These are phyloP conservation scores for Drosophila anomalata DNA, from an alignment of 2,888 invertebrate genomes.

Conservation along the genomic window DNA sequence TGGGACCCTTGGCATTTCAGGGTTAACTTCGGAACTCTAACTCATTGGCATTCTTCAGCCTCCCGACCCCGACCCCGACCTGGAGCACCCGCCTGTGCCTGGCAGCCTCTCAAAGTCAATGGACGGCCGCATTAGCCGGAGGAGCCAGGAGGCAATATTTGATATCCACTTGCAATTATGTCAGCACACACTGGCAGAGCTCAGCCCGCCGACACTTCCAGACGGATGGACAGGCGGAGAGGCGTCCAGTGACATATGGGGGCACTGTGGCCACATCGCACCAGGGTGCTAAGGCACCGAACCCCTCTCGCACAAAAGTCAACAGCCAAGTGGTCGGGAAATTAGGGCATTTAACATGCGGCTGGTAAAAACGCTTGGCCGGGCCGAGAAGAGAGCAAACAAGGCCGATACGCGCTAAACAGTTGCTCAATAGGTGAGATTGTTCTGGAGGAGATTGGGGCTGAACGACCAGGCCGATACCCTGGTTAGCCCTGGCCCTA, in stretches of 20 bases:
- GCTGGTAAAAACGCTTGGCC: slow-evolving; percentile 36
- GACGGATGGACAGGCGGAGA: slow-evolving; percentile 2
- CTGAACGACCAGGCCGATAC: not conserved
- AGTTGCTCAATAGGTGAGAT: slow-evolving; percentile 11
- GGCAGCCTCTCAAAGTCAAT: slow-evolving; percentile 33
- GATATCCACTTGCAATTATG: slow-evolving; percentile 40
- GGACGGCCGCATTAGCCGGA: slow-evolving; percentile 18
- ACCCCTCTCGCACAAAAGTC: slow-evolving; percentile 20
- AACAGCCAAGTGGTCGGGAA: slow-evolving; percentile 44
- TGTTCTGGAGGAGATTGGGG: not conserved
- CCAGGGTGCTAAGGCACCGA: slow-evolving; percentile 59
- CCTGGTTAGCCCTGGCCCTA: not conserved
- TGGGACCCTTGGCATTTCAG: no score
- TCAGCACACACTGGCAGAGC: slow-evolving; percentile 15
- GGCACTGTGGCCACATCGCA: slow-evolving; percentile 46
- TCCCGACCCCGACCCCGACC: no score
- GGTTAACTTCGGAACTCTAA: no score
- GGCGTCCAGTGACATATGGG: not conserved
- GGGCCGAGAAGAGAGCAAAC: slow-evolving; percentile 17
- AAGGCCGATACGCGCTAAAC: slow-evolving; percentile 36
- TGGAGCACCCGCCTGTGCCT: not conserved
- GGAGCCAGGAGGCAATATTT: slow-evolving; percentile 30
- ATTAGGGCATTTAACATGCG: slow-evolving; percentile 78
- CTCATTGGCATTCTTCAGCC: no score
- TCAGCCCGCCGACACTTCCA: no score